Evolutionary conservation across 2,113 vertebrate species (phyloP).

Genomic region (Pristiophorus japonicus): DNA sequence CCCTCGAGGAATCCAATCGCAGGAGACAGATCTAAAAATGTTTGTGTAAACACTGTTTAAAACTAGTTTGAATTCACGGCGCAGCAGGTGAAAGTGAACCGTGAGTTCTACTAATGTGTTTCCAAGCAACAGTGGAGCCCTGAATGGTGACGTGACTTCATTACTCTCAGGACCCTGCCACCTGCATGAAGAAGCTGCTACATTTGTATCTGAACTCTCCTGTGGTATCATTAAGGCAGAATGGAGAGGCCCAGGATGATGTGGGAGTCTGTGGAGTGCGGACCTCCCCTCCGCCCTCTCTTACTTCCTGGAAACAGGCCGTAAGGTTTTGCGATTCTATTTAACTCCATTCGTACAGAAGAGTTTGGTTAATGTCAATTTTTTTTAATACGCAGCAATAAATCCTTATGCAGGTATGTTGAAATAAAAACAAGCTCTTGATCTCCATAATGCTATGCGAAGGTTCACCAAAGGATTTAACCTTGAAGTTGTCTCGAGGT

Average conservation of each 20-base stretch:
- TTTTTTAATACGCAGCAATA: not conserved
- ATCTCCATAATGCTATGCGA: not conserved
- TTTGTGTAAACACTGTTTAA: not conserved
- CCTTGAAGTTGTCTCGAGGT: not conserved
- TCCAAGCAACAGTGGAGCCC: constrained; percentile 10
- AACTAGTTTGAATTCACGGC: not conserved
- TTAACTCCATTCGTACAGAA: not conserved
- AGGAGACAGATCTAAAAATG: not conserved
- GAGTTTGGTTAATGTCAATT: not conserved
- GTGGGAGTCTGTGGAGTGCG: not conserved
- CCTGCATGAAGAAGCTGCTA: not conserved
- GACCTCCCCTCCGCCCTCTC: not conserved
- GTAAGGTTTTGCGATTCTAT: not conserved
- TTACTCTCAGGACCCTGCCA: not conserved
- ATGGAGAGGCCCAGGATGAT: not conserved
- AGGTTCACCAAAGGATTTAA: not conserved
- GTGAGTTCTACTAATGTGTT: not conserved
- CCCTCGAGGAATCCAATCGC: not conserved
- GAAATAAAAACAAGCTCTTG: not conserved
- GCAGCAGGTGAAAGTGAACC: not conserved
- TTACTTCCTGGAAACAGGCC: not conserved
- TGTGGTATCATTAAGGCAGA: not conserved
- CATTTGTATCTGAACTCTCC: not conserved
- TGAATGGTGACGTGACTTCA: not conserved
- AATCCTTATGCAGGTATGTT: not conserved